These are phyloP conservation scores for Drosophila nasuta DNA, from an alignment of 1,140 invertebrate genomes.

Conservation along the genomic window DNA sequence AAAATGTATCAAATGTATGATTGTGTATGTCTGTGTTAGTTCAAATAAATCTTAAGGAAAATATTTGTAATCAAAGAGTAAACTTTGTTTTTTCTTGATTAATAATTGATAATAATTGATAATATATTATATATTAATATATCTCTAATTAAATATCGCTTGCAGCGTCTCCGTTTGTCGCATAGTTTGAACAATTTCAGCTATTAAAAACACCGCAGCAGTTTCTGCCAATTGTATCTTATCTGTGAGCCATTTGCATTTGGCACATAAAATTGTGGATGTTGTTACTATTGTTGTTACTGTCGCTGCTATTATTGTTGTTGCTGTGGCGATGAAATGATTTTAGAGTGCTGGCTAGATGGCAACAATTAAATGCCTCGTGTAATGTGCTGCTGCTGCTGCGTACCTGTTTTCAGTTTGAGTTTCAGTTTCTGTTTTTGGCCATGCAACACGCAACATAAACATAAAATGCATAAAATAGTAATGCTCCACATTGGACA, in stretches of 20 bases:
- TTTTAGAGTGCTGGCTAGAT: conserved; percentile 70
- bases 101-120: too few species aligned
- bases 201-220: neutral
- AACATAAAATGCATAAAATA: conserved; percentile 75
- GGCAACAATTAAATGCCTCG: conserved; percentile 76
- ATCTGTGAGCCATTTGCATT: conserved; percentile 65
- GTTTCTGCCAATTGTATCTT: conserved; percentile 30
- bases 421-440: conserved; percentile 5
- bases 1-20: too few species aligned
- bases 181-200: conserved; percentile 27
- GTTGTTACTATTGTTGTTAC: conserved; percentile 36
- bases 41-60: too few species aligned
- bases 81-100: too few species aligned
- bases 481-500: conserved; percentile 50
- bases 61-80: too few species aligned
- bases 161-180: conserved; percentile 7
- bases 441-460: conserved; percentile 43
- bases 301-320: conserved; percentile 15
- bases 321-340: conserved; percentile 60
- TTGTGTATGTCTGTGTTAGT: too few species aligned
- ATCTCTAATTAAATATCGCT: neutral
- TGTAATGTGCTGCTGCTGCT: conserved; percentile 56
- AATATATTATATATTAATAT: too few species aligned
- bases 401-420: conserved; percentile 62
- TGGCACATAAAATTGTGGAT: conserved; percentile 61